Percentiles rank a stretch among this genome's conserved stretches.
These are phyloP conservation scores for Simalia tracyae DNA, from an alignment of 2,797 vertebrate genomes.

Conservation along the genomic window DNA sequence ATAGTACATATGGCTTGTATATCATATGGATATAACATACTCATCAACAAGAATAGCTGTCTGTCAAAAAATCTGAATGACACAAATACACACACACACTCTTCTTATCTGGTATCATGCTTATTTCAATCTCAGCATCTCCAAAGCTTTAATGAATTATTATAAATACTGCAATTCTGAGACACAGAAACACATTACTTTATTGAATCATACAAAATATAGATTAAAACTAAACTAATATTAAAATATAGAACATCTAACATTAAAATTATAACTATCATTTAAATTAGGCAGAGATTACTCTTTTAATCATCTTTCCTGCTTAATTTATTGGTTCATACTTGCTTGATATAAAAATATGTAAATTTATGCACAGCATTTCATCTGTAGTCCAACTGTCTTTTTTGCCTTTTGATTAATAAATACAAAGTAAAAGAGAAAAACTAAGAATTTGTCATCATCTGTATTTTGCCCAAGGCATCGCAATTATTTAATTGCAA, in stretches of 20 bases:
- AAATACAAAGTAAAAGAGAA: conserved; percentile 14
- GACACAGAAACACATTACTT: conserved; percentile 2
- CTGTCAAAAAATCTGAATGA: neutral
- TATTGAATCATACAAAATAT: neutral
- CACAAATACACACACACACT: neutral
- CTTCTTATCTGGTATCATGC: neutral
- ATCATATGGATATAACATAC: neutral
- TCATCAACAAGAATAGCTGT: neutral
- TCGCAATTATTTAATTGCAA: neutral
- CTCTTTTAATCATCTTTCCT: conserved; percentile 9
- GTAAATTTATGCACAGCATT: neutral
- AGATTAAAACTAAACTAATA: neutral
- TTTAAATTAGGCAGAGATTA: conserved; percentile 17
- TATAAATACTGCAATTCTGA: neutral
- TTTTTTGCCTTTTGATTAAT: conserved; percentile 6
- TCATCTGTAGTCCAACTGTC: neutral
- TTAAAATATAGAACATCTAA: conserved; percentile 7
- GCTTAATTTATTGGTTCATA: conserved; percentile 23
- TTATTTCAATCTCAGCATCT: conserved; percentile 31
- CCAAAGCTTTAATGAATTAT: conserved; percentile 30
- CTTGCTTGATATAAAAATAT: conserved; percentile 1
- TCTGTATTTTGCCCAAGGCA: neutral
- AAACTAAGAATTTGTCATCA: neutral
- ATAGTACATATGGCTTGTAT: neutral
- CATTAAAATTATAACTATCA: conserved; percentile 21